Evolutionary conservation across 2,113 vertebrate species (phyloP), one percentile per base, ranked within the genome.

Genomic region (Balaenoptera acutorostrata): DNA sequence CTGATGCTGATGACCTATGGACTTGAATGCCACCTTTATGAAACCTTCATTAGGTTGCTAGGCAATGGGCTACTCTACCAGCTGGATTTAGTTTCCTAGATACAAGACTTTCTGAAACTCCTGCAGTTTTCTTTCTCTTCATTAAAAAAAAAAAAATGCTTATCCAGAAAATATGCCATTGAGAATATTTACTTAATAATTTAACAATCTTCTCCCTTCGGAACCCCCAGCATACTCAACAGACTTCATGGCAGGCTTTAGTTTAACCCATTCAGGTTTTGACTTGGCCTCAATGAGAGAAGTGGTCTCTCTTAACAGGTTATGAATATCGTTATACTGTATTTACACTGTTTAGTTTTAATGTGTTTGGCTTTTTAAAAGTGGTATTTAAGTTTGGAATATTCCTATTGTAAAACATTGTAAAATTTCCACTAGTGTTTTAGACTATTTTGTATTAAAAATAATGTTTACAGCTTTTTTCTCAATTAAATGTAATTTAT

Each of bases 1-100:
- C 86, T 75, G 72, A 66, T 89, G 72, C 86, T 93, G 61, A 41
- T 81, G 95, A 93, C 91, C 96, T 88, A 49, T 93, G 91, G 86
- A 84, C 83, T 92, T 80, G 63, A 87, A 55, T 21, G 83, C 57
- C 49, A 52, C 44, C 36, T 83, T 80, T 80, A 39, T 49, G 55
- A 92, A 95, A 71, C 46, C 17, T 21, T 68, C 68, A 36, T 64
- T 49, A 31, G 44, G 83, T 93, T 97, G 96, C 93, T 69, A 81
- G 69, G 96, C 52, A 89, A 88, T 29, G 55, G 39, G 18, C 23
- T 80, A 21, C 39, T 89, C 63, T 83, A 49, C 63, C 25, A 66
- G 57, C 23, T 69, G 36, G 41, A 13, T 66, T 98, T 96, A 85
- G 23, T 97, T 93, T 96, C n/a, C 49, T 92, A 74, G 41, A 71